A percentile compares a stretch with the other conserved stretches of the same genome.
Evolutionary conservation across 2,797 vertebrate genomes (phyloP).

Genomic region (Molossus alvarezi): DNA sequence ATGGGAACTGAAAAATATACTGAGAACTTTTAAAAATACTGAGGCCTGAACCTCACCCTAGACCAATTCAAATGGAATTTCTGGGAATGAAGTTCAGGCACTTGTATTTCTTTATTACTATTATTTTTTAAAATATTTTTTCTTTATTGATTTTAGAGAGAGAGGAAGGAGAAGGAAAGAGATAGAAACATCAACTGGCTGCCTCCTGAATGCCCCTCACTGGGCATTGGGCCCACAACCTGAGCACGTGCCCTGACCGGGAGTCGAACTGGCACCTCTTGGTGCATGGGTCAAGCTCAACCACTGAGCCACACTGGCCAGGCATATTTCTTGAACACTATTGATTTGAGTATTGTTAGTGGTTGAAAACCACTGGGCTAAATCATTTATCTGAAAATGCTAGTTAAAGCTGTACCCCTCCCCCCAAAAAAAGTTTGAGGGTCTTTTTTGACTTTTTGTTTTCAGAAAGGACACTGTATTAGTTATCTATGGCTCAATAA

Average conservation of each 20-base stretch:
- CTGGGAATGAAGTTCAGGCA: not conserved
- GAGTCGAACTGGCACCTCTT: too few relatives aligned
- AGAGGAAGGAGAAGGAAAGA: too few relatives aligned
- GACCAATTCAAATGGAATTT: conserved; percentile 32
- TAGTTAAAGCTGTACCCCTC: not conserved
- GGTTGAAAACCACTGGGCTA: conserved; percentile 4
- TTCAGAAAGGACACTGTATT: not conserved
- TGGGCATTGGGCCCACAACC: too few relatives aligned
- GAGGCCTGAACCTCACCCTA: not conserved
- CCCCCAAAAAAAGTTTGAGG: not conserved
- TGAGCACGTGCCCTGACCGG: too few relatives aligned
- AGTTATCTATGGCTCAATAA: conserved; percentile 14
- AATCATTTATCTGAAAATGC: conserved; percentile 9
- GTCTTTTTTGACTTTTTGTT: not conserved
- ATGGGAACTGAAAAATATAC: not conserved
- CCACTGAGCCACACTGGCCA: too few relatives aligned
- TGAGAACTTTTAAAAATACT: not conserved
- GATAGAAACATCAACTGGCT: too few relatives aligned
- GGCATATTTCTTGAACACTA: not conserved
- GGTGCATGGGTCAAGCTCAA: too few relatives aligned
- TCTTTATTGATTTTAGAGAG: not conserved
- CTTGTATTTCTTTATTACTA: not conserved
- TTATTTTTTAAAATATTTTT: too few relatives aligned
- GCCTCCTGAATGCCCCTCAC: too few relatives aligned
- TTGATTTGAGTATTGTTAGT: not conserved